Evolutionary conservation across 2,113 vertebrate species (phyloP).

Genomic region (Eptesicus fuscus): DNA sequence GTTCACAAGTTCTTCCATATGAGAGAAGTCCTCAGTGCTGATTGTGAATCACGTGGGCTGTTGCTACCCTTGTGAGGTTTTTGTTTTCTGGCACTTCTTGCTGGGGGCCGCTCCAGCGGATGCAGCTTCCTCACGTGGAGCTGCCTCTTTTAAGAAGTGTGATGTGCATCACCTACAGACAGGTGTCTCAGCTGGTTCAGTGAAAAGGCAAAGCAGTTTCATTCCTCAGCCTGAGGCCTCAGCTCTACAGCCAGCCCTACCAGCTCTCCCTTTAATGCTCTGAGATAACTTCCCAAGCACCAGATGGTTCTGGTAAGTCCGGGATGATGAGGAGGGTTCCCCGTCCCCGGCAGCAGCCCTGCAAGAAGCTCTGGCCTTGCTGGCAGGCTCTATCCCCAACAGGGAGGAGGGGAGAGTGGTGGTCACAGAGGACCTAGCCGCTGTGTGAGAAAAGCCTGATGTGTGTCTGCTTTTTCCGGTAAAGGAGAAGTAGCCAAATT

Average conservation of each 20-base stretch:
- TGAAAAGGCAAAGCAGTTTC: conserved; percentile 49
- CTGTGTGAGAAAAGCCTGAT: neutral
- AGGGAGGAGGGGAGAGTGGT: neutral
- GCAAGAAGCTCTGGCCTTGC: neutral
- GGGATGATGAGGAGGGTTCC: neutral
- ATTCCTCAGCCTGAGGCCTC: conserved; percentile 26
- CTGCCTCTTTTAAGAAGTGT: conserved; percentile 70
- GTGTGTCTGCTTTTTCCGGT: neutral
- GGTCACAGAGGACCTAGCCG: neutral
- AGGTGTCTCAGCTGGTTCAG: conserved; percentile 63
- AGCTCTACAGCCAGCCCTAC: conserved; percentile 19
- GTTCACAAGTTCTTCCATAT: conserved; percentile 60
- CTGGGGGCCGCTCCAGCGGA: conserved; percentile 61
- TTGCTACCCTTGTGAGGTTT: conserved; percentile 59
- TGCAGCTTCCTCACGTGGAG: conserved; percentile 65
- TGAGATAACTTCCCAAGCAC: conserved; percentile 9
- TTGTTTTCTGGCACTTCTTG: conserved; percentile 64
- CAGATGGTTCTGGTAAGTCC: conserved; percentile 69
- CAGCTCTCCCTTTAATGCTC: conserved; percentile 12
- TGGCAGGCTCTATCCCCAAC: neutral
- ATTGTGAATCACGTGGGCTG: conserved; percentile 67
- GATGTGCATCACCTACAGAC: conserved; percentile 69
- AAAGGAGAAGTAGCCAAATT: neutral
- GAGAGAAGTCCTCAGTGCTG: conserved; percentile 65
- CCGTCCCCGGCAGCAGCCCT: neutral